Evolutionary conservation across 2,888 invertebrate genomes (phyloP), one percentile per base, ranked within the genome.

Genomic region (Mythimna vitellina): DNA sequence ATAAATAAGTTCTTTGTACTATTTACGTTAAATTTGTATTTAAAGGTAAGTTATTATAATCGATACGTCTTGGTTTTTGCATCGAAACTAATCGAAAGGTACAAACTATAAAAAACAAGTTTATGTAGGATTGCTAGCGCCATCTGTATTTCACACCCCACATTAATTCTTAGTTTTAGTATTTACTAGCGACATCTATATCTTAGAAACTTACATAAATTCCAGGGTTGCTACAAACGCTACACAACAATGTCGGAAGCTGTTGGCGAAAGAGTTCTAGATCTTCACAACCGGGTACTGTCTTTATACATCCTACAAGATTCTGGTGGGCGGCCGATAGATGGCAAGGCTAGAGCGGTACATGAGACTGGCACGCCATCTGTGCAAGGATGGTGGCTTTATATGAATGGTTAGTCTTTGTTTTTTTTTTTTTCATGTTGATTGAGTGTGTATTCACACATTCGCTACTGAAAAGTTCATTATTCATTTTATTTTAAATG

Each of bases 371-470:
- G 98, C 5, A 98, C 98, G 5, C 98, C 98, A 56, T 97, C 98
- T 2, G 97, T 98, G 78, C 98, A 98, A 89, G 98, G 98, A 97
- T 98, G 98, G 98, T 98, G 98, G 98, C 96, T 98, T 32, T 98
- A 98, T 88, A 98, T 98, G 97, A 97, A 98, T 93, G 98, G 98
- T 57, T 4, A 57, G 32, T 32, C 17, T 46, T 46, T 6, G 3
- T 38, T 42, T 12, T 4, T 1, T 46, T 46, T 17, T 7, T 17
- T 46, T 46, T 17, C 17, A 4, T 17, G 14, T 46, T 46, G 46
- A 17, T 46, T 7, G 2, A 20, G 46, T 20, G 46, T 17, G 46
- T 17, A 3, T 0, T n/a, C n/a, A n/a, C n/a, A n/a, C n/a, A n/a
- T n/a, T n/a, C n/a, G 9, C 12, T 38, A 12, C 1, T 38, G 12